Evolutionary conservation across 2,113 vertebrate genomes (phyloP).

Genomic region (Oxygymnocypris stewartii): DNA sequence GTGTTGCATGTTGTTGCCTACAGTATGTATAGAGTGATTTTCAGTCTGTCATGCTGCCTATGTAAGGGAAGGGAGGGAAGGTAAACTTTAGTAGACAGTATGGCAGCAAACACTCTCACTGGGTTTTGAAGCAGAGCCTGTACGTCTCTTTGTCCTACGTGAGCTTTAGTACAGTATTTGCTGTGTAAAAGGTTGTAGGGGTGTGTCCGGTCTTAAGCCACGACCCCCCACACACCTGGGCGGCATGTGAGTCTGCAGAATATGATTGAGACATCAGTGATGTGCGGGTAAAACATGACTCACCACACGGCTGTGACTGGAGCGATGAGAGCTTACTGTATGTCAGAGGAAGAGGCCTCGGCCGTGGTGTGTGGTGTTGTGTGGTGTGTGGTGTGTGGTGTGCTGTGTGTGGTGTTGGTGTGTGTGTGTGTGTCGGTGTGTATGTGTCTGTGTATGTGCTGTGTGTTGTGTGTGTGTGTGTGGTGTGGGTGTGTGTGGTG

Average conservation of each 20-base stretch:
- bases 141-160: neutral
- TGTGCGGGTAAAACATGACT: neutral
- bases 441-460: no score
- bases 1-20: neutral
- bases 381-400: neutral
- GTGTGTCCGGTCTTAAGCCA: neutral
- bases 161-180: neutral
- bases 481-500: no score
- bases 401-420: no score
- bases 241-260: neutral
- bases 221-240: conserved; percentile 6
- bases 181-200: neutral
- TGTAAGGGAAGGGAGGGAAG: no score
- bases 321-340: neutral
- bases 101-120: neutral
- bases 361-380: neutral
- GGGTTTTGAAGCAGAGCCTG: neutral
- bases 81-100: neutral
- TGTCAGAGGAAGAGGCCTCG: neutral
- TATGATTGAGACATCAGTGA: conserved; percentile 28
- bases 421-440: neutral
- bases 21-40: neutral
- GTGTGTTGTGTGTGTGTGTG: no score
- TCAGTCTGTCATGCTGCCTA: neutral
- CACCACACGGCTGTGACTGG: neutral